Evolutionary conservation across 2,888 invertebrate species (phyloP).

Genomic region (Scrobipalpa costella): DNA sequence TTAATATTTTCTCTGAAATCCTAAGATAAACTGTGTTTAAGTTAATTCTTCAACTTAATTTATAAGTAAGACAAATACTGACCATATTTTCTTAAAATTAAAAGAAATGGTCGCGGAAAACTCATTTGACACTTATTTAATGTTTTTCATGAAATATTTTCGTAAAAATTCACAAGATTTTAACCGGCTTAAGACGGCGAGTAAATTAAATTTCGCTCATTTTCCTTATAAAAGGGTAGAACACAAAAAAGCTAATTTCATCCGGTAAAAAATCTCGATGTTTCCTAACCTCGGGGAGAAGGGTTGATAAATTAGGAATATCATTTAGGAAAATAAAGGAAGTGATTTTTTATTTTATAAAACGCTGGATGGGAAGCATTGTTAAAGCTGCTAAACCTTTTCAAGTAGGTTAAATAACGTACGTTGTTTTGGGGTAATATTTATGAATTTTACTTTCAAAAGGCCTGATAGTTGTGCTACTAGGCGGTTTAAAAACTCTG

Average conservation of each 20-base stretch:
- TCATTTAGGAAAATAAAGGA: constrained; percentile 10
- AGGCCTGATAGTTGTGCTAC: no score
- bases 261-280: constrained; percentile 11
- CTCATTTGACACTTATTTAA: constrained; percentile 11
- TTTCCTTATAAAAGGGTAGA: constrained; percentile 17
- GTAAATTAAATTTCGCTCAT: constrained; percentile 29
- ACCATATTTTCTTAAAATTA: neutral
- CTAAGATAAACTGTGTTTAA: no score
- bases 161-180: neutral
- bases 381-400: neutral
- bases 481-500: no score
- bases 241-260: constrained; percentile 25
- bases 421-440: no score
- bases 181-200: constrained; percentile 12
- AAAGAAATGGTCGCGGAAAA: neutral
- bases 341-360: neutral
- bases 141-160: neutral
- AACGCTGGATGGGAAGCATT: neutral
- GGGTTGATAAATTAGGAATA: constrained; percentile 25
- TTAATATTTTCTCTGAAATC: no score
- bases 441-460: no score
- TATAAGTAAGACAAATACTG: no score
- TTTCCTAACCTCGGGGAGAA: neutral
- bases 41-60: no score
- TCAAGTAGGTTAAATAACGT: no score